A percentile compares a stretch with the other conserved stretches of the same genome.
These are phyloP conservation scores for Alloplasta piceator DNA, from an alignment of 2,888 invertebrate genomes.

Conservation along the genomic window DNA sequence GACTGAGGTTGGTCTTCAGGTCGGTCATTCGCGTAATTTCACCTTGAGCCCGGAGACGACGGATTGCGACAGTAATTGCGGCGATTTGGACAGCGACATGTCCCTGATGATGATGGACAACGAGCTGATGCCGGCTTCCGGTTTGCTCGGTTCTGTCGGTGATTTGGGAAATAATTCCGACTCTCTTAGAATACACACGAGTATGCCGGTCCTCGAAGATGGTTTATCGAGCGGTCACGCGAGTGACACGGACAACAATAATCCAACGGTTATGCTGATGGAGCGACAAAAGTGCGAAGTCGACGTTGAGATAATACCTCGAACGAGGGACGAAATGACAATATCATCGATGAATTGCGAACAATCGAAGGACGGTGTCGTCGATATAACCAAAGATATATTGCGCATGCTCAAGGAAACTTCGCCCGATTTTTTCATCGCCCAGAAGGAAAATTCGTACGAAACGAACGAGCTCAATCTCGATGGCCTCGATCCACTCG, in stretches of 20 bases:
- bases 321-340: constrained; percentile 84
- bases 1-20: constrained; percentile 86
- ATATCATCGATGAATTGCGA: constrained; percentile 71
- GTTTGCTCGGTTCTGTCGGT: constrained; percentile 83
- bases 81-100: constrained; percentile 94
- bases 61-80: constrained; percentile 94
- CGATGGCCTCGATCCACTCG: constrained; percentile 90
- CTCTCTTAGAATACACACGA: constrained; percentile 87
- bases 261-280: constrained; percentile 88
- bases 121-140: constrained; percentile 84
- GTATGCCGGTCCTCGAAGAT: constrained; percentile 97
- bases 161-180: constrained; percentile 87
- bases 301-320: constrained; percentile 88
- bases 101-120: constrained; percentile 90
- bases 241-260: constrained; percentile 96
- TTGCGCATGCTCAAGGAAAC: constrained; percentile 77
- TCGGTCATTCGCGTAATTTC: constrained; percentile 92
- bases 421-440: constrained; percentile 81
- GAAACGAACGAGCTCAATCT: constrained; percentile 85
- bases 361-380: constrained; percentile 77
- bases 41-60: constrained; percentile 96
- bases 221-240: constrained; percentile 97
- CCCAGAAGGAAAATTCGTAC: constrained; percentile 81
- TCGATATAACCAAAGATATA: constrained; percentile 78
- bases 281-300: constrained; percentile 90